Base-by-base conservation (phyloP, 2,113 vertebrate genomes). In the Pipra filicauda region DNA sequence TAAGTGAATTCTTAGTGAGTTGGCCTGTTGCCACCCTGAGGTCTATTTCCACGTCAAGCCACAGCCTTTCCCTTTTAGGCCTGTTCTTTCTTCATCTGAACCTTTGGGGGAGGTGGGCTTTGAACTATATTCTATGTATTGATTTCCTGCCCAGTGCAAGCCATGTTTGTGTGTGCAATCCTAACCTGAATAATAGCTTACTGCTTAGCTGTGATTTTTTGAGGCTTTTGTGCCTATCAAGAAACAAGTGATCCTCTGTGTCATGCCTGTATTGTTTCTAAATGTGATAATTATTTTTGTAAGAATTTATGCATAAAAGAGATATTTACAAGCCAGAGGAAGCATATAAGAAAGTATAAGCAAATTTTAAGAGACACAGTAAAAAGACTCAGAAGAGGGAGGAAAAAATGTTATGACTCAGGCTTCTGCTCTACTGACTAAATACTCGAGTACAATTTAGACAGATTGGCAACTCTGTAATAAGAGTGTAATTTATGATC, bases 361-460 rank as follows among this genome's bases (percentile, higher is more conserved):
- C 12, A 55, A 80, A 55, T 22, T 12, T 20, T 12, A 24, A 8
- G 31, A 79, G 19, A 30, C 7, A 15, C 7, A 30, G 43, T 49
- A 74, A 74, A 61, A 92, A 35, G 13, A 26, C 27, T 73, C 12
- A 27, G 31, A 75, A 79, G 35, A 83, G 28, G 21, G 41, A 73
- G 28, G 16, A 15, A 83, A 83, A 75, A 67, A 20, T 9, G 2
- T 22, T 18, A 1, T 2, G 0, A 19, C 20, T 84, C 3, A 0
- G 20, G 33, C 41, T 28, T 57, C 55, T 62, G 54, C 37, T 78
- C 33, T 31, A 28, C 51, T 82, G 61, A 33, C n/a, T 83, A 76
- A 64, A 51, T 55, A 27, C 20, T 46, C 69, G 61, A 46, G 23
- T 46, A 43, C 17, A 21, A 51, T 69, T 72, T 64, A 57, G 58